phyloP scores from a whole-genome alignment of 2,113 vertebrate genomes.

The Narcine bancroftii region DNA sequence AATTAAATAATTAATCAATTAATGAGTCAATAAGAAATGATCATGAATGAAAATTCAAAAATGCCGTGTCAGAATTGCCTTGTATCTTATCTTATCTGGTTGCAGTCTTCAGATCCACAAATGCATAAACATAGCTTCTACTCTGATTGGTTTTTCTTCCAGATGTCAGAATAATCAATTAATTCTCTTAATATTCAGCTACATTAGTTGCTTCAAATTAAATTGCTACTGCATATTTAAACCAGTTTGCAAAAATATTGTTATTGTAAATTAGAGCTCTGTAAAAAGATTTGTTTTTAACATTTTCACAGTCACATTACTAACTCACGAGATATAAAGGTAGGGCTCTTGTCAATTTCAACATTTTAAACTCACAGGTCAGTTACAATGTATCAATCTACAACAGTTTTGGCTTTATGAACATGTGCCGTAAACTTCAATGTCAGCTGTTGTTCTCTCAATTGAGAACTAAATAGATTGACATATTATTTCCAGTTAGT shows the following conservation, averaged over 20 bases:
- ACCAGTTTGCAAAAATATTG: background rate
- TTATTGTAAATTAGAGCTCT: background rate
- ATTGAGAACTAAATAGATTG: background rate
- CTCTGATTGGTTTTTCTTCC: background rate
- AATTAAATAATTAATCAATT: background rate
- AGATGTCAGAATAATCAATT: background rate
- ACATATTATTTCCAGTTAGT: background rate
- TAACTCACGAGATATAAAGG: background rate
- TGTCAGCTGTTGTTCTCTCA: background rate
- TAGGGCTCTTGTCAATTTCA: background rate
- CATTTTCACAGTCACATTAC: background rate
- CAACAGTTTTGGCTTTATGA: background rate
- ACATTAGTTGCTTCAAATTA: background rate
- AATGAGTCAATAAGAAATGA: background rate
- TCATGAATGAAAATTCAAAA: background rate
- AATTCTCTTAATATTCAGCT: constrained; percentile 11
- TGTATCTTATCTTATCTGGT: background rate
- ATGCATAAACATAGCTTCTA: background rate
- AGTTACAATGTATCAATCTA: background rate
- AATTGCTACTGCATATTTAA: background rate
- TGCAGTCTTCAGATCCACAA: background rate
- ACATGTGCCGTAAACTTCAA: background rate
- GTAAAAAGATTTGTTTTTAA: background rate
- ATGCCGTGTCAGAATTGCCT: background rate
- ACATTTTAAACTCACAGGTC: background rate